These are phyloP conservation scores for Montipora sp. DNA, from an alignment of 64 coral and sea anemone species.

Conservation along the genomic window DNA sequence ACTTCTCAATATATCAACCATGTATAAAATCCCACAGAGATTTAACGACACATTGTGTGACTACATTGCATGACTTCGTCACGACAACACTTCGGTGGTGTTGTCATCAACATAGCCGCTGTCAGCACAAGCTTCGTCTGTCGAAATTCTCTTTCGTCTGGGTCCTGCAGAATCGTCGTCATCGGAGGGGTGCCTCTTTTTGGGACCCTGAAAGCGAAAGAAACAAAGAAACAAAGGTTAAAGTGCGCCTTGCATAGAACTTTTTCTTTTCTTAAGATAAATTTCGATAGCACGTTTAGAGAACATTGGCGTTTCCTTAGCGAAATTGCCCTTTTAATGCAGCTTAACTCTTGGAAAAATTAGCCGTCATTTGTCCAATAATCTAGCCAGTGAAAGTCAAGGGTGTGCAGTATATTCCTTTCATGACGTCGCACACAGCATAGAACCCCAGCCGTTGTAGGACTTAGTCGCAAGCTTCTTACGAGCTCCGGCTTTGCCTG, in stretches of 20 bases:
- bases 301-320: too few relatives aligned
- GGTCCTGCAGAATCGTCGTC: conserved; percentile 5
- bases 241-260: background rate
- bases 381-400: too few relatives aligned
- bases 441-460: too few relatives aligned
- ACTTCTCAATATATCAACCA: background rate
- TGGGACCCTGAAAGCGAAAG: background rate
- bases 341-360: too few relatives aligned
- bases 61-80: background rate
- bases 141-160: conserved; percentile 26
- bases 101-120: conserved; percentile 10
- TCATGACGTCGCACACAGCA: too few relatives aligned
- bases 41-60: background rate
- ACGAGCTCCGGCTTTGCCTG: too few relatives aligned
- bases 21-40: background rate
- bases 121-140: background rate
- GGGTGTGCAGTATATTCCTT: too few relatives aligned
- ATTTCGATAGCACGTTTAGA: too few relatives aligned
- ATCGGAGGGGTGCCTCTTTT: conserved; percentile 19
- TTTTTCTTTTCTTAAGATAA: too few relatives aligned
- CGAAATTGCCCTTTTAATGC: too few relatives aligned
- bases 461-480: too few relatives aligned
- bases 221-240: background rate
- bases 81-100: conserved; percentile 14
- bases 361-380: too few relatives aligned